These are phyloP conservation scores for Drosophila parthenogenetica DNA, from an alignment of 2,888 invertebrate species.

Conservation along the genomic window DNA sequence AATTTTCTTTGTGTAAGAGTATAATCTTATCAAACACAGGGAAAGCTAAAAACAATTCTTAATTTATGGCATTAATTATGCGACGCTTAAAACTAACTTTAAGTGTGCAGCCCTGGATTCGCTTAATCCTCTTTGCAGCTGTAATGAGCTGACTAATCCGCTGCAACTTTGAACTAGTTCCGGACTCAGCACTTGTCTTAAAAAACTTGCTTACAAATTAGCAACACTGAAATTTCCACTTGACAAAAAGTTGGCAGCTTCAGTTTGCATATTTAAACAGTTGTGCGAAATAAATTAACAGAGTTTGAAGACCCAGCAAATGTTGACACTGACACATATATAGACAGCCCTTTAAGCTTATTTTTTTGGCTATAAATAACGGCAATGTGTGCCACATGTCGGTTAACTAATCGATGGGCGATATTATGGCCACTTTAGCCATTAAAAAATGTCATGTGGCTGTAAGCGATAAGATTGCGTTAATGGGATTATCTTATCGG, in stretches of 20 bases:
- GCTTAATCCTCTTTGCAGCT: conserved; percentile 1
- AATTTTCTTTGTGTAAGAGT: conserved; percentile 3
- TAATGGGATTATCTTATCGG: conserved; percentile 41
- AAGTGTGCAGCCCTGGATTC: conserved; percentile 4
- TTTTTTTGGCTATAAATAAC: conserved; percentile 6
- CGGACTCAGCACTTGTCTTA: conserved; percentile 1
- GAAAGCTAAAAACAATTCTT: not conserved
- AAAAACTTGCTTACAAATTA: conserved; percentile 16
- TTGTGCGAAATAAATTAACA: not conserved
- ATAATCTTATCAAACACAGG: conserved; percentile 35
- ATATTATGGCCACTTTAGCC: conserved; percentile 34
- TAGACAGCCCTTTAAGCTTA: not conserved
- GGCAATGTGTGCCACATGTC: conserved; percentile 40
- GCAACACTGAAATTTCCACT: conserved; percentile 19
- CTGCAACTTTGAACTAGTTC: conserved; percentile 25
- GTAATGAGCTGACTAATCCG: conserved; percentile 24
- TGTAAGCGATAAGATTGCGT: conserved; percentile 49
- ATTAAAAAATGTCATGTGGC: conserved; percentile 47
- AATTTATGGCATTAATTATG: conserved; percentile 3
- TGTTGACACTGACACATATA: not conserved
- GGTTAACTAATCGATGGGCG: conserved; percentile 31
- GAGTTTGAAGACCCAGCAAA: no score
- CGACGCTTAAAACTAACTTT: not conserved
- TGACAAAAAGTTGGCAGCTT: conserved; percentile 1
- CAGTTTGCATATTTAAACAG: conserved; percentile 20